Base-by-base conservation (phyloP, 1,140 invertebrate genomes). In the Hyposmocoma kahamanoa region DNA sequence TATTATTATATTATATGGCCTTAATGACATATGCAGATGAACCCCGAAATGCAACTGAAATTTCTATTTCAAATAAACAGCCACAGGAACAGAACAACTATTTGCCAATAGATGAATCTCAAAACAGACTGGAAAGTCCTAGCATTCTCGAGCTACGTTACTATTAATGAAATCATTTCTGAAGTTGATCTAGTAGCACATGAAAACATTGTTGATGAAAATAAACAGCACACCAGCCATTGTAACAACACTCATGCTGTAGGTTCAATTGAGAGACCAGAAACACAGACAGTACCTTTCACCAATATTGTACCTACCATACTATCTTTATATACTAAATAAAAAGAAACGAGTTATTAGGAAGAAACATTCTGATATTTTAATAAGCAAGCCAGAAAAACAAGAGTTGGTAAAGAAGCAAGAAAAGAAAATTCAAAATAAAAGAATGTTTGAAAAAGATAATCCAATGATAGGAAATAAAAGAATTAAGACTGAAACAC, bases 241-340 rank as follows among this genome's bases (percentile, higher is more conserved):
- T 45, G 41, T 42, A 42, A 50, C 44, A 43, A 43, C 46, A 24
- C 43, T 53, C 43, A 18, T 53, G 50, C 11, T 47, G 11, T 6
- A 48, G 30, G 17, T 51, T 22, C 28, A 51, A 48, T 1, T 32
- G 49, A 45, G 17, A 22, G 52, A 45, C 24, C 11, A 48, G 48
- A 26, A 41, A 51, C 44, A 6, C 45, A 52, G 30, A 24, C 20
- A 51, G 45, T 57, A 41, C 15, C n/a, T 41, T 50, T 57, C 39
- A 52, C 41, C 15, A 42, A 58, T 18, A 46, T 46, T 20, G 30
- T 46, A 30, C 34, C 34, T 46, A 34, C n/a, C 44, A 28, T 34
- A 36, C 36, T 20, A 46, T 46, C 21, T 21, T 30, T 39, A n/a
- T n/a, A n/a, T n/a, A n/a, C 32, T 36, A 24, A 41, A 48, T 39